Percentiles rank a stretch among this genome's conserved stretches.
Conservation (phyloP, 2,113 vertebrate species). For the Neopipo cinnamomea region DNA sequence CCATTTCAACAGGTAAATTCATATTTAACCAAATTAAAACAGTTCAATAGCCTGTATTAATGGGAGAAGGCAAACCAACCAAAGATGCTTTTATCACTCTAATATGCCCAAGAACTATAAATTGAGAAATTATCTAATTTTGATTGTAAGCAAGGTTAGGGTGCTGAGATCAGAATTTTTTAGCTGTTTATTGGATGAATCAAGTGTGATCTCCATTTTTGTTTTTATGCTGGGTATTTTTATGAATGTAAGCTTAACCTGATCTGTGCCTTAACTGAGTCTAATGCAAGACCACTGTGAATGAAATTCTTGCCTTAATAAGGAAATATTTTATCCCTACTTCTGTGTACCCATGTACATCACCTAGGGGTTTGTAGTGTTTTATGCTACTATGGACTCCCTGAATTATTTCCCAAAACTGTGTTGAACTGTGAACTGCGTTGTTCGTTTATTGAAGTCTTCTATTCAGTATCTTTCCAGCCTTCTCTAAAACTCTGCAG, state of each 20-base stretch:
- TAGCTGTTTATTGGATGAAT: not conserved
- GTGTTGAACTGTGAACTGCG: not conserved
- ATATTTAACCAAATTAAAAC: not conserved
- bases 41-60: not conserved
- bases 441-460: not conserved
- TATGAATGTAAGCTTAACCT: not conserved
- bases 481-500: not conserved
- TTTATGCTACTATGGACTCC: not conserved
- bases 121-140: not conserved
- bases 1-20: slow-evolving; percentile 89
- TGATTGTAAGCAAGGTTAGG: not conserved
- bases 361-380: not conserved
- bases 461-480: not conserved
- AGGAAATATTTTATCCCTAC: not conserved
- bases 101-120: not conserved
- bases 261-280: not conserved
- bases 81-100: not conserved
- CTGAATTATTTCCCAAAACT: not conserved
- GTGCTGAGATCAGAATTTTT: not conserved
- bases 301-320: not conserved
- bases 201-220: not conserved
- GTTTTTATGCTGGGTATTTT: not conserved
- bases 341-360: not conserved
- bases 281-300: not conserved
- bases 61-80: not conserved